Evolutionary conservation across 2,888 invertebrate species (phyloP), one percentile per base, ranked within the genome.

Genomic region (Ypsolopha sequella): DNA sequence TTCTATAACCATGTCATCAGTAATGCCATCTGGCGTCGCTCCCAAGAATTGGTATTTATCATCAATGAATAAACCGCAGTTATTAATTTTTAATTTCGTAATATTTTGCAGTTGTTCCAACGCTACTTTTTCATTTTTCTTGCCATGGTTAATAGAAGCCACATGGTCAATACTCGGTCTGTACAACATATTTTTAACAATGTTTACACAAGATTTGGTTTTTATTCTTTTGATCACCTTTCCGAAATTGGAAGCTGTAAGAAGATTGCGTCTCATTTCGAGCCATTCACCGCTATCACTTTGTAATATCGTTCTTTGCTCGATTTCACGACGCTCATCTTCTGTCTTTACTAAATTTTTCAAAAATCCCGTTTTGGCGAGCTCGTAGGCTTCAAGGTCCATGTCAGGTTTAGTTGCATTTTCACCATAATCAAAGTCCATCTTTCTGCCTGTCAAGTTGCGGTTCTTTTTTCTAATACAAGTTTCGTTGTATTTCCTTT

Each of bases 231-330:
- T 53, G 24, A 50, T 51, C 14, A 56, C 43, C 33, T 41, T 11
- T 1, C 52, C 52, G 44, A 55, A 52, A 44, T 48, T 48, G 7
- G 53, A 53, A 8, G 53, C 52, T 43, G 38, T 41, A 3, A 62
- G 43, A 6, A 58, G 33, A 0, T 56, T 51, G 52, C 54, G 53
- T 39, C 62, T n/a, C 3, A 59, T 47, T 14, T 60, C 56, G 6
- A 62, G 7, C 62, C 63, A 62, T 7, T 58, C 56, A 34, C 53
- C 51, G 11, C 56, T 53, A 10, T 60, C 57, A n/a, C 57, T 48
- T 54, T 62, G 63, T 13, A 55, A 50, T 24, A 58, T 52, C 0
- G 58, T 60, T 7, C 33, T 6, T 51, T 53, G 45, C 44, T 58
- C 56, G 11, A 59, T n/a, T n/a, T n/a, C n/a, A n/a, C n/a, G n/a